Evolutionary conservation across 2,113 vertebrate genomes (phyloP), one percentile per base, ranked within the genome.

Genomic region (Dipodomys stephensi): DNA sequence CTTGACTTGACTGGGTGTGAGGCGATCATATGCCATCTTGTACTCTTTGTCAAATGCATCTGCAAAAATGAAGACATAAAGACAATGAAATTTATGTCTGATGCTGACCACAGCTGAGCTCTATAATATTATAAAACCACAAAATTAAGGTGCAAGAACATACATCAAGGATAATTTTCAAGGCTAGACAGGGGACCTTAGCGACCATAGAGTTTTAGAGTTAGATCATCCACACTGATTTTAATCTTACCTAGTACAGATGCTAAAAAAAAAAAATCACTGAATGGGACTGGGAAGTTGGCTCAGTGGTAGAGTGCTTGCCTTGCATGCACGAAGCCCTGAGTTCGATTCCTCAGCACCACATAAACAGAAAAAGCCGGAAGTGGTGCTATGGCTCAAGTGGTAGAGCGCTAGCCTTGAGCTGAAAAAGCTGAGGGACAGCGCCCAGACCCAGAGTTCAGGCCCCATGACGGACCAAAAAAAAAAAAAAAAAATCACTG

Each of bases 21-120:
- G 98, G 44, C 99, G 99, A 57, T 99, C 99, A 0, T 99, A 99
- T 6, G 99, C 99, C 98, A 98, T 98, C 97, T 99, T 99, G 97
- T 99, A 99, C 95, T 99, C 99, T 30, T 99, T 99, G 97, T 99
- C 99, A 92, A 99, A 99, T 68, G 98, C 99, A 98, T 99, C 99
- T 99, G 98, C 77, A 94, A 88, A 71, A 91, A 95, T 13, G 73
- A 88, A 94, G 25, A 22, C 39, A 88, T 28, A 44, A 87, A 62
- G 64, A 39, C 39, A 39, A 39, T 39, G 39, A 39, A 93, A 91
- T 82, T 67, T 78, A 86, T 39, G 64, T 82, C 60, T 73, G 35
- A 90, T 64, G 28, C 23, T 49, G 69, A 87, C 74, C 78, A 71
- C 1, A 92, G 90, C 53, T 62, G 86, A 73, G 27, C n/a, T 80